phyloP scores from a whole-genome alignment of 2,113 vertebrate species.

The Craseonycteris thonglongyai region DNA sequence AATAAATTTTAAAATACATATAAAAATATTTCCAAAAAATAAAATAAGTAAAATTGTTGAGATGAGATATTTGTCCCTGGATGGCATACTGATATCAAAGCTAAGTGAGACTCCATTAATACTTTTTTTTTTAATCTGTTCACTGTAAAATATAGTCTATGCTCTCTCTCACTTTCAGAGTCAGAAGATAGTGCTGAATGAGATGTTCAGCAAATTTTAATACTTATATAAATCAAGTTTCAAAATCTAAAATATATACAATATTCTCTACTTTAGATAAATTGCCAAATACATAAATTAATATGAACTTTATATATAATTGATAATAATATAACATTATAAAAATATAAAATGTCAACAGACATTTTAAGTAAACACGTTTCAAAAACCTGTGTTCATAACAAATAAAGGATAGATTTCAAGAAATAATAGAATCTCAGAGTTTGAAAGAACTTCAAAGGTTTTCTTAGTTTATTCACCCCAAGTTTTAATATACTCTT shows the following conservation, averaged over 20 bases:
- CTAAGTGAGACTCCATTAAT: background rate
- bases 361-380: background rate
- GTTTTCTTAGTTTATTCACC: background rate
- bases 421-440: background rate
- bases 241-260: background rate
- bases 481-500: background rate
- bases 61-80: background rate
- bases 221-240: background rate
- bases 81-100: background rate
- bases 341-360: constrained; percentile 41
- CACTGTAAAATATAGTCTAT: background rate
- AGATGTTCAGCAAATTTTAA: background rate
- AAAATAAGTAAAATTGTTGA: background rate
- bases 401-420: background rate
- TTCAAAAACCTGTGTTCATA: constrained; percentile 5
- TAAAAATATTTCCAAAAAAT: no score
- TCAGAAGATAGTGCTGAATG: background rate
- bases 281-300: background rate
- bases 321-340: constrained; percentile 23
- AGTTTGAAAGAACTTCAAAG: constrained; percentile 19
- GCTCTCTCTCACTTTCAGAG: background rate
- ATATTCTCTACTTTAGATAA: background rate
- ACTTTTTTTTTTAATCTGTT: background rate
- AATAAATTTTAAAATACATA: no score
- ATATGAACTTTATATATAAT: constrained; percentile 20